Percentiles rank a stretch among this genome's conserved stretches.
Conservation (phyloP, 1,140 invertebrate genomes). For the Araneus ventricosus region DNA sequence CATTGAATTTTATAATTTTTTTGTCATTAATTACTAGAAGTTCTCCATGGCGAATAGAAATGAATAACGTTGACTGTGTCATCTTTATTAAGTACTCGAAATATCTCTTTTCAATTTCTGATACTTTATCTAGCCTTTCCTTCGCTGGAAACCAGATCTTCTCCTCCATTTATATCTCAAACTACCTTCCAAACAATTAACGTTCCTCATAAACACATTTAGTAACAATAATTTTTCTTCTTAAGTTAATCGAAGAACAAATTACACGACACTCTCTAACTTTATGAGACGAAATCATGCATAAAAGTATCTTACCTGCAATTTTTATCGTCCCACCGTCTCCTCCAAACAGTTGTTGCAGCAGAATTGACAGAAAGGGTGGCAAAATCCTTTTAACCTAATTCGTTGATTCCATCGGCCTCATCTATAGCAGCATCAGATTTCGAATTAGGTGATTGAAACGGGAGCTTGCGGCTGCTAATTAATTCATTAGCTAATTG, state of each 20-base stretch:
- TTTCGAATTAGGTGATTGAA: conserved; percentile 31
- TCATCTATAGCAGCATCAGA: neutral
- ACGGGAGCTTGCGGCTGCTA: conserved; percentile 34
- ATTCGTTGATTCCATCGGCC: neutral
- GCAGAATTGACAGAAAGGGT: neutral
- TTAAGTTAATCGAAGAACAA: neutral
- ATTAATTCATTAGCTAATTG: conserved; percentile 65
- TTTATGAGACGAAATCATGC: neutral
- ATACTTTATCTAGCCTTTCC: no score
- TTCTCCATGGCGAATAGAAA: no score
- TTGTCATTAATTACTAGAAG: no score
- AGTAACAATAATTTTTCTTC: neutral
- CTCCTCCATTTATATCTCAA: neutral
- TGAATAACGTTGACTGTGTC: no score
- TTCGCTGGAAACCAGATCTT: neutral
- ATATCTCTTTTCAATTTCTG: no score
- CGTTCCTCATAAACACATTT: neutral
- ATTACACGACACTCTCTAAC: neutral
- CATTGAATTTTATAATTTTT: no score
- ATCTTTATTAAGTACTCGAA: no score
- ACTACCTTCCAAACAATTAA: neutral
- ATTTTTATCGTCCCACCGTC: neutral
- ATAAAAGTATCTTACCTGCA: neutral
- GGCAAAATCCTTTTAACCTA: neutral
- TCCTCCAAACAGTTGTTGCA: neutral